These are phyloP conservation scores for Glandiceps talaboti DNA, from an alignment of 53 echinoderm and acorn worm genomes.

Conservation along the genomic window DNA sequence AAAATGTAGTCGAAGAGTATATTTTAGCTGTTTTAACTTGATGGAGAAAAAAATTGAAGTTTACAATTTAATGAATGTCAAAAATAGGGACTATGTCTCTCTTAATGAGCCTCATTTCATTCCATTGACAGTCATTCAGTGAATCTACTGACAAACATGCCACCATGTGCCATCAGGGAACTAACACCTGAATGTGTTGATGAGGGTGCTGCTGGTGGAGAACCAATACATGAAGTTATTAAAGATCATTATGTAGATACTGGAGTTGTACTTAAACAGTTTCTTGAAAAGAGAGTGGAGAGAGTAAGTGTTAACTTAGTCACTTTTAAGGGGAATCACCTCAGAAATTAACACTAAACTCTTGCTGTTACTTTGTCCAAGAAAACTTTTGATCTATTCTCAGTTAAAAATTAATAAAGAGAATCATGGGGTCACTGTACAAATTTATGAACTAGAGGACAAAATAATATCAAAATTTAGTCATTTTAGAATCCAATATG, in stretches of 20 bases:
- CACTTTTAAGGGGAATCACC: background rate
- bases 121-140: conserved; percentile 92
- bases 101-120: too few relatives aligned
- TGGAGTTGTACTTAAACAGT: conserved; percentile 48
- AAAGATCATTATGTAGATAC: conserved; percentile 62
- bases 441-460: too few relatives aligned
- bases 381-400: too few relatives aligned
- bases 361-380: background rate
- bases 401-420: background rate
- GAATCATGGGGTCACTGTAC: background rate
- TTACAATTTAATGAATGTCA: too few relatives aligned
- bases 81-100: too few relatives aligned
- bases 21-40: too few relatives aligned
- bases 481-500: too few relatives aligned
- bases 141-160: conserved; percentile 76
- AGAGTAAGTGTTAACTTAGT: conserved; percentile 35
- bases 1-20: too few relatives aligned
- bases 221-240: conserved; percentile 17
- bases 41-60: too few relatives aligned
- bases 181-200: conserved; percentile 61
- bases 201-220: conserved; percentile 63
- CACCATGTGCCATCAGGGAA: conserved; percentile 38
- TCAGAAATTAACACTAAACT: background rate
- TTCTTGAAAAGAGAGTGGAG: conserved; percentile 77
- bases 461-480: too few relatives aligned